Evolutionary conservation across 2,797 vertebrate genomes (phyloP).

Genomic region (Vespertilio murinus): DNA sequence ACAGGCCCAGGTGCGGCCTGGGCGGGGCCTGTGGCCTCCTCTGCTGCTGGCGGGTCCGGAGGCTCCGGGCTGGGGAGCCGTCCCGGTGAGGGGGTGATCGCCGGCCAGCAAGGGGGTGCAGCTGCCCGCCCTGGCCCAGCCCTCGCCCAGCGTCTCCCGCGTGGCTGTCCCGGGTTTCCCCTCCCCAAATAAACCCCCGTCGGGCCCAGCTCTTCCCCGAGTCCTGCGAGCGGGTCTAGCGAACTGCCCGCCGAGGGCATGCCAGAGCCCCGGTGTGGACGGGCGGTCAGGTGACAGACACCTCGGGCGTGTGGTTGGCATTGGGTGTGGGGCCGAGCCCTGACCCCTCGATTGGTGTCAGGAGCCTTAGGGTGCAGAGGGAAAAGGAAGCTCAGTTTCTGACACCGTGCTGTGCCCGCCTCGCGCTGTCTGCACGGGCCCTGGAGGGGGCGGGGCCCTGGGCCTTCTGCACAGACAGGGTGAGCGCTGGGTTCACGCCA

Average conservation of each 20-base stretch:
- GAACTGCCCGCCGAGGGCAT: fast-evolving
- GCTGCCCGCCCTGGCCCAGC: background rate
- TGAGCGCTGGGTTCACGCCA: too few relatives aligned
- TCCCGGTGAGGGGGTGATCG: background rate
- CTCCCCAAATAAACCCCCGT: fast-evolving
- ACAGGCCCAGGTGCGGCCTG: too few relatives aligned
- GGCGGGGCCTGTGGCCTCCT: background rate
- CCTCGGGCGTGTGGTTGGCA: fast-evolving
- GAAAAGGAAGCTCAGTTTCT: too few relatives aligned
- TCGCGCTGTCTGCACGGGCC: background rate
- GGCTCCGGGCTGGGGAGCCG: background rate
- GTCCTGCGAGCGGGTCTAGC: background rate
- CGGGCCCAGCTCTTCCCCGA: background rate
- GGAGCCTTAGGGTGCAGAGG: background rate
- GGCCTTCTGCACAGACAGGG: fast-evolving
- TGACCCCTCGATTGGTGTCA: fast-evolving
- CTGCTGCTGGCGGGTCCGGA: background rate
- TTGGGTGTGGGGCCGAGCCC: fast-evolving
- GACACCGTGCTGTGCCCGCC: fast-evolving
- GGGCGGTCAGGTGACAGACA: background rate
- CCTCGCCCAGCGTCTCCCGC: fast-evolving
- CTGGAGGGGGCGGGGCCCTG: fast-evolving
- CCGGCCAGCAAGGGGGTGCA: background rate
- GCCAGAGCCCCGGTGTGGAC: background rate
- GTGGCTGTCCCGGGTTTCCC: fast-evolving